Evolutionary conservation across 2,797 vertebrate genomes (phyloP).

Genomic region (Hyperoplus immaculatus): DNA sequence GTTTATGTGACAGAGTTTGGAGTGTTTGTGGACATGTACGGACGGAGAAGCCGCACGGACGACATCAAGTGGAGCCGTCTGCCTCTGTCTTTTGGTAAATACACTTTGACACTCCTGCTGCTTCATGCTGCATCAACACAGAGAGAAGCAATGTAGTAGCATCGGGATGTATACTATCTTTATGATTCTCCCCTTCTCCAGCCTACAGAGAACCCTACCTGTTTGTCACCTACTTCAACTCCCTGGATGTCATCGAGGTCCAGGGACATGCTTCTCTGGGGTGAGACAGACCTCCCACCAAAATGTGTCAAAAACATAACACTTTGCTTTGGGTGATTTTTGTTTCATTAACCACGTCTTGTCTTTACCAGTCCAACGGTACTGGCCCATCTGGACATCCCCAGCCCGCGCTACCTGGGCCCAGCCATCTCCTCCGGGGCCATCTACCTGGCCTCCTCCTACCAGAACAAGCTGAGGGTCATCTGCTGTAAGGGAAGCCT

Average conservation of each 20-base stretch:
- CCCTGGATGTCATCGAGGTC: slow-evolving; percentile 97
- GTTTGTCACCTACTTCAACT: slow-evolving; percentile 99
- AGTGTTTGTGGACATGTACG: slow-evolving; percentile 97
- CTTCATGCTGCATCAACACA: background rate
- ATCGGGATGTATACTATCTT: background rate
- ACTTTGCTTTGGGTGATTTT: background rate
- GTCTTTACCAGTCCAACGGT: slow-evolving; percentile 87
- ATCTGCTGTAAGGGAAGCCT: slow-evolving; percentile 99
- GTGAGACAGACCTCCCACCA: slow-evolving; percentile 79
- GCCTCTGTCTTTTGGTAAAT: slow-evolving; percentile 94
- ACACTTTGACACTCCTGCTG: slow-evolving; percentile 17
- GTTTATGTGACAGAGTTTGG: slow-evolving; percentile 90
- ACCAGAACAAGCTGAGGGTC: slow-evolving; percentile 97
- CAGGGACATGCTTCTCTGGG: slow-evolving; percentile 93
- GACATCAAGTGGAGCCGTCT: slow-evolving; percentile 99
- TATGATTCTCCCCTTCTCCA: slow-evolving; percentile 59
- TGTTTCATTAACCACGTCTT: background rate
- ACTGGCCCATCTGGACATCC: slow-evolving; percentile 93
- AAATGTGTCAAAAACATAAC: background rate
- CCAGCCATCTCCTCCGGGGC: slow-evolving; percentile 97
- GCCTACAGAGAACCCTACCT: slow-evolving; percentile 98
- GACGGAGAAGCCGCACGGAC: slow-evolving; percentile 94
- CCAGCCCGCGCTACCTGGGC: slow-evolving; percentile 94
- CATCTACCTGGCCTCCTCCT: slow-evolving; percentile 95
- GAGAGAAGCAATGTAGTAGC: background rate